Percentiles rank a stretch among this genome's conserved stretches.
These are phyloP conservation scores for Hystrix cristata DNA, from an alignment of 2,113 vertebrate genomes.

Conservation along the genomic window DNA sequence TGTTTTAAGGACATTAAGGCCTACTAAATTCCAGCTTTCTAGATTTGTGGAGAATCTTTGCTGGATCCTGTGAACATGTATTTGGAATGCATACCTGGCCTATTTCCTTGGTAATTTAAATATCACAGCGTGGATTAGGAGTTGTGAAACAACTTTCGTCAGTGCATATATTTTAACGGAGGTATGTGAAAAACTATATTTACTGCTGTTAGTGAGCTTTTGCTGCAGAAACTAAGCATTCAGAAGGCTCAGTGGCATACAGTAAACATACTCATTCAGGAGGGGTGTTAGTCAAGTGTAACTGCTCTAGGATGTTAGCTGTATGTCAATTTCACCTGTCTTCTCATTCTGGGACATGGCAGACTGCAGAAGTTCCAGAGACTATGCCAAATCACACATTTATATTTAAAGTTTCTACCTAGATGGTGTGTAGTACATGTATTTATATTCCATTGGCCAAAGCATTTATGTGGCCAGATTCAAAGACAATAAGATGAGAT, in stretches of 20 bases:
- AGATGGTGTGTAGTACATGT: not conserved
- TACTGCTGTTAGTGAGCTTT: not conserved
- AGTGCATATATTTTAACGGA: not conserved
- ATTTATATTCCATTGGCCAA: not conserved
- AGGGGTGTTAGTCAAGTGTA: not conserved
- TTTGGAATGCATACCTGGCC: not conserved
- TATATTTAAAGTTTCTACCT: constrained; percentile 12
- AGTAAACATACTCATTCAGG: too few relatives aligned
- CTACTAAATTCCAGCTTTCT: not conserved
- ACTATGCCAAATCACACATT: not conserved
- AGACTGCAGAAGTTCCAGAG: not conserved
- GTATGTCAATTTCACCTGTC: not conserved
- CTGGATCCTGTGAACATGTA: not conserved
- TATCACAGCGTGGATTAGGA: constrained; percentile 5
- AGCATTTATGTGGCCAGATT: not conserved
- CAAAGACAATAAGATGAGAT: not conserved
- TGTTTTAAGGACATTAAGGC: not conserved
- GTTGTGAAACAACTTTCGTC: not conserved
- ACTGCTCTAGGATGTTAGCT: not conserved
- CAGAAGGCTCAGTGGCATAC: not conserved
- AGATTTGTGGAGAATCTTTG: not conserved
- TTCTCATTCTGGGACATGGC: not conserved
- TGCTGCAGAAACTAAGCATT: not conserved
- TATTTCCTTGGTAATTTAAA: not conserved
- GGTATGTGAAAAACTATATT: not conserved